These are phyloP conservation scores for Neopelma chrysocephalum DNA, from an alignment of 2,797 vertebrate genomes.

Conservation along the genomic window DNA sequence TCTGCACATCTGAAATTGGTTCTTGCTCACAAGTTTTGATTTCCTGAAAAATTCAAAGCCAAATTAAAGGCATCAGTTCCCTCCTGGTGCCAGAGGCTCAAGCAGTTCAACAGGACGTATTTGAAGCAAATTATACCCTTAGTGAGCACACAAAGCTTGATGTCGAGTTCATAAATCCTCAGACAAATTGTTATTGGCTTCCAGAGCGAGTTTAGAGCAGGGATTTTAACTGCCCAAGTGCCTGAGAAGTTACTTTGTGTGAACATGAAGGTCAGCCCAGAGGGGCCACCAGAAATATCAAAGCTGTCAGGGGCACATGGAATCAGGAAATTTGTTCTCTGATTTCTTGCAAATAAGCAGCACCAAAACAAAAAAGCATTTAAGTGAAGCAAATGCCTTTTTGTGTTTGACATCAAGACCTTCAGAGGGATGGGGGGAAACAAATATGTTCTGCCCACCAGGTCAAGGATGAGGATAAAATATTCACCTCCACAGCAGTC, in stretches of 20 bases:
- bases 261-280: neutral
- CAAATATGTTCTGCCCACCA: neutral
- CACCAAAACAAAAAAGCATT: neutral
- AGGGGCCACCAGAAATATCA: neutral
- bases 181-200: neutral
- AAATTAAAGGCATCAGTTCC: neutral
- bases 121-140: neutral
- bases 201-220: neutral
- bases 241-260: neutral
- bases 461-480: neutral
- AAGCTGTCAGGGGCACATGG: neutral
- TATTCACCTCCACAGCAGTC: neutral
- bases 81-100: neutral
- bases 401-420: neutral
- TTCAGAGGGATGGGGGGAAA: neutral
- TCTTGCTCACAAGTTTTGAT: neutral
- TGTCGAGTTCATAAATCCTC: neutral
- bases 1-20: neutral
- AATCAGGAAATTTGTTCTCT: conserved; percentile 39
- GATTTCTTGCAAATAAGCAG: neutral
- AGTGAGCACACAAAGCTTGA: neutral
- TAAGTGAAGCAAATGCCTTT: neutral
- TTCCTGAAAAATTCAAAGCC: neutral
- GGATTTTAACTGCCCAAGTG: conserved; percentile 6
- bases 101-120: neutral